A percentile compares a stretch with the other conserved stretches of the same genome.
phyloP scores from a whole-genome alignment of 2,797 vertebrate genomes.

The Champsocephalus gunnari region DNA sequence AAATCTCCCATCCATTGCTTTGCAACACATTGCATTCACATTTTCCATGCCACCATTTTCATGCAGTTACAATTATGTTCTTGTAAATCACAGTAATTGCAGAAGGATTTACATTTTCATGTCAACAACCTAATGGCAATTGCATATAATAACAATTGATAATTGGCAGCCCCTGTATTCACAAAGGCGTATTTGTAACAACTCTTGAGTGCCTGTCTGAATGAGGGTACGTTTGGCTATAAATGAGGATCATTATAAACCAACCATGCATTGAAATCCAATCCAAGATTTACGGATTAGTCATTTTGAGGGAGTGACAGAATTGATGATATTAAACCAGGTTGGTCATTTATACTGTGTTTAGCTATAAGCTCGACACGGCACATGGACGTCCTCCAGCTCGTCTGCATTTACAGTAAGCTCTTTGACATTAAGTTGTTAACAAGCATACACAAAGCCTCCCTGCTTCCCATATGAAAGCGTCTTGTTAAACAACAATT shows the following conservation, averaged over 20 bases:
- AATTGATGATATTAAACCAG: neutral
- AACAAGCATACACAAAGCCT: too few species aligned
- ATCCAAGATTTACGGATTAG: neutral
- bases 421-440: neutral
- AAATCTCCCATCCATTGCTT: slow-evolving; percentile 1
- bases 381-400: neutral
- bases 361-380: neutral
- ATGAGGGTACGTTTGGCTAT: neutral
- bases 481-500: neutral
- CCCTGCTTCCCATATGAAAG: too few species aligned
- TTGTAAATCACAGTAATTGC: slow-evolving; percentile 33
- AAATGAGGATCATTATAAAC: neutral
- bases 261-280: neutral
- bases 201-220: neutral
- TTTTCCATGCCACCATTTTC: slow-evolving; percentile 1
- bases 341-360: neutral
- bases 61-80: neutral
- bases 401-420: neutral
- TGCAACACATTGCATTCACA: slow-evolving; percentile 8
- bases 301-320: neutral
- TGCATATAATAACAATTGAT: slow-evolving; percentile 22
- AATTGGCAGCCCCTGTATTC: slow-evolving; percentile 11
- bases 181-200: slow-evolving; percentile 10
- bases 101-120: slow-evolving; percentile 7
- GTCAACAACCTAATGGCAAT: slow-evolving; percentile 6